These are phyloP conservation scores for Brachionus paranguensis DNA, from an alignment of 1,140 invertebrate species.

Conservation along the genomic window DNA sequence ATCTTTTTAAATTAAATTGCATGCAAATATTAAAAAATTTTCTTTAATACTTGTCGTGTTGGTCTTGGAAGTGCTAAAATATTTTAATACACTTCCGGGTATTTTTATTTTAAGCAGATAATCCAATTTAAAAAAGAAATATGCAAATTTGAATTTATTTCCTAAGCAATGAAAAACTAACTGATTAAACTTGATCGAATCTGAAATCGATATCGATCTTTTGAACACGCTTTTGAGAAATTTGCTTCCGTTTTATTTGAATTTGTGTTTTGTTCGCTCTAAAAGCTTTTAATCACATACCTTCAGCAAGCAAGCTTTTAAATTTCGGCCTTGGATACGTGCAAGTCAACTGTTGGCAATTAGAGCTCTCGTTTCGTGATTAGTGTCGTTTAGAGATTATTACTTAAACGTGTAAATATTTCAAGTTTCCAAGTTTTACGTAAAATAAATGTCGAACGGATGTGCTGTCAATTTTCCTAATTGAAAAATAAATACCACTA, in stretches of 20 bases:
- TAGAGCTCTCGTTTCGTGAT: background rate
- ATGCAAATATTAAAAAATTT: background rate
- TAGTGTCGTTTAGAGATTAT: background rate
- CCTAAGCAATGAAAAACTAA: background rate
- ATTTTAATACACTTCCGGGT: slow-evolving; percentile 4
- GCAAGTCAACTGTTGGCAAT: slow-evolving; percentile 1
- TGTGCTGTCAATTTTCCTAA: background rate
- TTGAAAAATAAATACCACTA: background rate
- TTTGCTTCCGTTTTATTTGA: background rate
- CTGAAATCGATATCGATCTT: background rate
- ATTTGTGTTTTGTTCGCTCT: background rate
- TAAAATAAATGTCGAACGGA: background rate
- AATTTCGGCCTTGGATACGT: slow-evolving; percentile 3
- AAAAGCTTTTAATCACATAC: slow-evolving; percentile 16
- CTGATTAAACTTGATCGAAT: background rate
- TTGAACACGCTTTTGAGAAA: background rate
- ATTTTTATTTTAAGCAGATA: slow-evolving; percentile 13
- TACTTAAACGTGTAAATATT: slow-evolving; percentile 29
- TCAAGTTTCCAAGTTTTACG: background rate
- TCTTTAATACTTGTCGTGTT: background rate
- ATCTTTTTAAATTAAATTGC: background rate
- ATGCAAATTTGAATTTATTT: background rate
- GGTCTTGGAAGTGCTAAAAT: background rate
- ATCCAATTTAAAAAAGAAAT: slow-evolving; percentile 5
- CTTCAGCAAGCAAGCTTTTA: background rate